Evolutionary conservation across 1,140 invertebrate genomes (phyloP), one percentile per base, ranked within the genome.

Genomic region (Procambarus clarkii): DNA sequence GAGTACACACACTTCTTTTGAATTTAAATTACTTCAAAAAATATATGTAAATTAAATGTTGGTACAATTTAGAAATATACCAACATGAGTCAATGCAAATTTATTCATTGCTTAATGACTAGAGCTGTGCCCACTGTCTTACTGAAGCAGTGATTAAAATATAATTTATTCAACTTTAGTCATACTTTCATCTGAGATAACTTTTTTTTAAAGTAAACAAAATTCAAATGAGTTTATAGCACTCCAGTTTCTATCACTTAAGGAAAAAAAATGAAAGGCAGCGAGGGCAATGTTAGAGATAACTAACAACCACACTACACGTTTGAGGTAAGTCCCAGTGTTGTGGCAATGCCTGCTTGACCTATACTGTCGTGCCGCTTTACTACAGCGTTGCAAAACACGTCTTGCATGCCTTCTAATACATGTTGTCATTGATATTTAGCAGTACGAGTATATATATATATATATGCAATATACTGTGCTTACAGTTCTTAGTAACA

Each of bases 321-420:
- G 64, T 24, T 54, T 79, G 89, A 91, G 89, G 89, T 91, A 91
- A 91, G 89, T 91, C 89, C 89, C 77, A 64, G 88, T 90, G 89
- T 86, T 91, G 89, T 91, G 89, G 89, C 89, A 91, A 91, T 91
- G 89, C 89, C 89, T 91, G 89, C 89, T 82, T 91, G 44, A 78
- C 76, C 89, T 78, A 34, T 34, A 54, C 88, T 90, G 80, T 90
- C 71, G 58, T 91, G 69, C 58, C 85, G 89, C 89, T 91, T 85
- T 64, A 78, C 76, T 48, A 91, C 54, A 86, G 83, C 83, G 82
- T 86, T 50, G 77, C 89, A 84, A 44, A 90, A 91, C 89, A 91
- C 76, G 74, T 84, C 88, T 78, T 91, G 89, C 89, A 91, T 91
- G 89, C 81, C 76, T 18, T 64, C 74, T 34, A 74, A 64, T 64